These are phyloP conservation scores for Rhopalosiphum nymphaeae DNA, from an alignment of 2,888 invertebrate genomes.

Conservation along the genomic window DNA sequence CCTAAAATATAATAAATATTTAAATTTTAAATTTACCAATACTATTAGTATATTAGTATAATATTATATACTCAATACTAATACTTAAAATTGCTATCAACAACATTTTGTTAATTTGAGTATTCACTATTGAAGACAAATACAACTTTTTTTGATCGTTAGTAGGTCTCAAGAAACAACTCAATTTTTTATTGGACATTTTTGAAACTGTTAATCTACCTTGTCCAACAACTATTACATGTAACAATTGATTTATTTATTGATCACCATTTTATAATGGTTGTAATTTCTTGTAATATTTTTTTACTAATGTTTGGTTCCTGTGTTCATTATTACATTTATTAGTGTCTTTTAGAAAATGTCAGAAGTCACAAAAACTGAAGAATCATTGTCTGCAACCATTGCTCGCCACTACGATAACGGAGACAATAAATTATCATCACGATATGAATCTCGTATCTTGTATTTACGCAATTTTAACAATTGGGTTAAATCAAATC, in stretches of 20 bases:
- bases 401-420: slow-evolving; percentile 90
- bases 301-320: background rate
- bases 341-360: background rate
- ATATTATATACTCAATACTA: background rate
- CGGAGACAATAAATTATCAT: slow-evolving; percentile 84
- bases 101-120: background rate
- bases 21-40: background rate
- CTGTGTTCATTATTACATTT: background rate
- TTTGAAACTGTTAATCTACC: background rate
- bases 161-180: background rate
- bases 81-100: background rate
- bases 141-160: background rate
- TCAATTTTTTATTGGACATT: background rate
- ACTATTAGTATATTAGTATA: background rate
- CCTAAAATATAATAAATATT: background rate
- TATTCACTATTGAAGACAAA: background rate
- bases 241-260: background rate
- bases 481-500: slow-evolving; percentile 98
- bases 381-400: slow-evolving; percentile 15
- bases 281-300: background rate
- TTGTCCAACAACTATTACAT: background rate
- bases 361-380: slow-evolving; percentile 3
- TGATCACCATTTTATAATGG: background rate
- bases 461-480: slow-evolving; percentile 96
- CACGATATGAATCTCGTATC: slow-evolving; percentile 89